Base-by-base conservation (phyloP, 2,797 vertebrate species). In the Fratercula arctica region DNA sequence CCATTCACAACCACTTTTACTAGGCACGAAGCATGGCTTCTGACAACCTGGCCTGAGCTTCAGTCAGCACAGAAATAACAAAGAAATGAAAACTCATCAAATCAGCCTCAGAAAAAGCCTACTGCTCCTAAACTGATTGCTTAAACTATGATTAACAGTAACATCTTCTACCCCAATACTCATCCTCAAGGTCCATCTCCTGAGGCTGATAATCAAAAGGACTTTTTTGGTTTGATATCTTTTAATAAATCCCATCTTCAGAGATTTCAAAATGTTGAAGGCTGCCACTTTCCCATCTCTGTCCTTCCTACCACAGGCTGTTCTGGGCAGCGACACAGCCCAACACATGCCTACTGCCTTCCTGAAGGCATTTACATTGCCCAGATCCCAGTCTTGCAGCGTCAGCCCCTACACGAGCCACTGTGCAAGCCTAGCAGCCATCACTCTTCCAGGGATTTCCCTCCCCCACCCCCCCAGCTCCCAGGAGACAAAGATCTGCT, bases 401-500 rank as follows among this genome's bases (percentile, higher is more conserved):
- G 11, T 90, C 90, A 93, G 79, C 48, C 72, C 70, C 85, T 88
- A 86, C 15, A 56, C 43, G 56, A 96, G 66, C 66, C 94, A 16
- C 91, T 90, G 74, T 33, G 13, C 61, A 95, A 72, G 12, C 56
- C 93, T 67, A 83, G 81, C 68, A 56, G 19, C 18, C 87, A 72
- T 60, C 87, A 24, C 26, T n/a, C 51, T 29, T 84, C 85, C 84
- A 90, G 31, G 43, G 69, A 53, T 54, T 76, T 16, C 15, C 15
- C 41, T 13, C 39, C 39, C 13, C 39, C 39, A 39, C 39, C 39
- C 41, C 41, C 41, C 41, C 41, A 6, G 13, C 41, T 23, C 87
- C 63, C 69, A 92, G 56, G 16, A 81, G 75, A 80, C 46, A 89
- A 87, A 80, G 13, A 78, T 80, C 70, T 72, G 35, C 87, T 97